Conservation (phyloP, 2,113 vertebrate species). For the Rattus rattus region DNA sequence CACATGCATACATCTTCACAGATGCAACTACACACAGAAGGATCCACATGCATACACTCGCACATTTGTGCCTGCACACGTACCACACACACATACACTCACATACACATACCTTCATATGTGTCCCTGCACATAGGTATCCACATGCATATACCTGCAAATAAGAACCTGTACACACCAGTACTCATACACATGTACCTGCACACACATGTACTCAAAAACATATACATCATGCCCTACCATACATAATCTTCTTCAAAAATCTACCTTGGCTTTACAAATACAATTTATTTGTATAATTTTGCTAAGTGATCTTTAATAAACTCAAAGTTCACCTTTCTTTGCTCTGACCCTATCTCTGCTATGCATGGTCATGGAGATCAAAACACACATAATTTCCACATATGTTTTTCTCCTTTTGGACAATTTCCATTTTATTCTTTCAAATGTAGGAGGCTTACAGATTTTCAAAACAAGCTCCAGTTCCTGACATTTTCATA, state of each 20-base stretch:
- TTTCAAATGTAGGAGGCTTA: constrained; percentile 73
- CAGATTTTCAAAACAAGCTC: constrained; percentile 77
- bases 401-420: constrained; percentile 68
- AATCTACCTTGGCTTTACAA: not conserved
- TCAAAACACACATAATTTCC: constrained; percentile 74
- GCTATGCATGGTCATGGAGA: constrained; percentile 74
- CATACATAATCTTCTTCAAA: not conserved
- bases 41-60: not conserved
- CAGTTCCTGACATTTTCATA: constrained; percentile 52
- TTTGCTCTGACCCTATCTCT: constrained; percentile 78
- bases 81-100: not conserved
- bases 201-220: not conserved
- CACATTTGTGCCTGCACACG: not conserved
- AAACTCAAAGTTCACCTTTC: constrained; percentile 84
- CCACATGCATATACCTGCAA: not conserved
- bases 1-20: not conserved
- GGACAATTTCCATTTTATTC: constrained; percentile 69
- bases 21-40: not conserved
- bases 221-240: not conserved
- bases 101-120: not conserved
- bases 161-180: not conserved
- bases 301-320: constrained; percentile 47
- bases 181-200: not conserved
- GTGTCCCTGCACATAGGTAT: not conserved
- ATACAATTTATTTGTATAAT: constrained; percentile 44